Evolutionary conservation across 2,113 vertebrate species (phyloP), one percentile per base, ranked within the genome.

Genomic region (Condylura cristata): DNA sequence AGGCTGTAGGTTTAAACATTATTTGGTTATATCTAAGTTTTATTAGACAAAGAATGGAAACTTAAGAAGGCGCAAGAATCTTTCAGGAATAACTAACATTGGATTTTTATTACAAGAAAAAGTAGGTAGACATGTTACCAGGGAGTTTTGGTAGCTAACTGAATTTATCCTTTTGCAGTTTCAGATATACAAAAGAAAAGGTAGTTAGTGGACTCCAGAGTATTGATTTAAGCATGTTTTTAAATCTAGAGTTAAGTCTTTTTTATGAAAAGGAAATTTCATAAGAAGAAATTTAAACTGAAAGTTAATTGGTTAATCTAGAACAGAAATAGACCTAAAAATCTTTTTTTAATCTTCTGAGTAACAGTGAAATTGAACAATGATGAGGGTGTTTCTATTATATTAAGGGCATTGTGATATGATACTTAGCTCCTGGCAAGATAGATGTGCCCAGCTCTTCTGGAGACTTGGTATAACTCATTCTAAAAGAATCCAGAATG

Each of bases 281-380:
- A 28, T 70, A 53, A 53, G 51, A 53, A 53, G 4, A 70, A 71
- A 75, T 88, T 51, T 71, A 78, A 87, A 63, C 41, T 70, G 63
- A 91, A 87, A 65, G 46, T 51, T 94, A 9, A 71, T 60, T 70
- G 48, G 9, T 88, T 84, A 88, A 76, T 89, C 65, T 88, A 44
- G 68, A 65, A 79, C 61, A 37, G 37, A 90, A 82, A 46, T n/a
- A 60, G 81, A 63, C 18, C 10, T 56, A 51, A 84, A 78, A 70
- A 51, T n/a, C 58, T 37, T 86, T 61, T 65, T 53, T 20, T 81
- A 56, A 80, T 18, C 24, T 26, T 74, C 28, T 68, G 51, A 89
- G 63, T 82, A 68, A 86, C 81, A 60, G 20, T 83, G 70, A 60
- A 75, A 37, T 85, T 83, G 32, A 32, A 63, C 5, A 37, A 13